These are phyloP conservation scores for Argopecten irradians DNA, from an alignment of 1,140 invertebrate species.

Conservation along the genomic window DNA sequence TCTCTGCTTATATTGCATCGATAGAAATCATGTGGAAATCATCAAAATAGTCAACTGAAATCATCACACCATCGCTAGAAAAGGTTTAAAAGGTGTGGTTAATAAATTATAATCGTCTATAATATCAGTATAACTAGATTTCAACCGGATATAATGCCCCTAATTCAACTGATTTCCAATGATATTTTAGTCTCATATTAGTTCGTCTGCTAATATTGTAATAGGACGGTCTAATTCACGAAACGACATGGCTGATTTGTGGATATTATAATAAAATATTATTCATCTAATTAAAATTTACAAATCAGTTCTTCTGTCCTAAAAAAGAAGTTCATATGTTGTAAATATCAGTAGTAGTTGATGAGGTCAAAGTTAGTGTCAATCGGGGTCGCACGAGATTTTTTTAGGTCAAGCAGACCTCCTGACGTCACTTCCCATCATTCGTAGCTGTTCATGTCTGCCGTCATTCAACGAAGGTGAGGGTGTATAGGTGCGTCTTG, in stretches of 20 bases:
- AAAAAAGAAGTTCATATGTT: background rate
- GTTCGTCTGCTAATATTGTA: constrained; percentile 12
- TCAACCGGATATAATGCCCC: too few species aligned
- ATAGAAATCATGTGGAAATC: too few species aligned
- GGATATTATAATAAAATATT: background rate
- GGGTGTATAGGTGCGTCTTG: constrained; percentile 47
- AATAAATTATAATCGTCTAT: too few species aligned
- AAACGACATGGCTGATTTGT: background rate
- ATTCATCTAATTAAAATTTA: background rate
- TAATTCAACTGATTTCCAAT: too few species aligned
- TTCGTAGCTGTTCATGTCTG: constrained; percentile 59
- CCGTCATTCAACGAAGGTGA: constrained; percentile 42
- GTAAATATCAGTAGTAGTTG: background rate
- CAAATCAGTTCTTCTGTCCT: background rate
- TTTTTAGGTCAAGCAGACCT: constrained; percentile 44
- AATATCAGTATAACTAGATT: too few species aligned
- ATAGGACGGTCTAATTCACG: background rate
- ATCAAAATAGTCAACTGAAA: too few species aligned
- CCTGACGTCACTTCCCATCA: constrained; percentile 60
- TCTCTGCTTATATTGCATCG: too few species aligned
- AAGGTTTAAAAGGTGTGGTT: too few species aligned
- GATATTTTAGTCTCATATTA: too few species aligned
- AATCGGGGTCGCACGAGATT: constrained; percentile 30
- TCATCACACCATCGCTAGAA: too few species aligned
- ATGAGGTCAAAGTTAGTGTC: constrained; percentile 27